A percentile compares a stretch with the other conserved stretches of the same genome.
Evolutionary conservation across 2,888 invertebrate species (phyloP).

Genomic region (Crematogaster levior): DNA sequence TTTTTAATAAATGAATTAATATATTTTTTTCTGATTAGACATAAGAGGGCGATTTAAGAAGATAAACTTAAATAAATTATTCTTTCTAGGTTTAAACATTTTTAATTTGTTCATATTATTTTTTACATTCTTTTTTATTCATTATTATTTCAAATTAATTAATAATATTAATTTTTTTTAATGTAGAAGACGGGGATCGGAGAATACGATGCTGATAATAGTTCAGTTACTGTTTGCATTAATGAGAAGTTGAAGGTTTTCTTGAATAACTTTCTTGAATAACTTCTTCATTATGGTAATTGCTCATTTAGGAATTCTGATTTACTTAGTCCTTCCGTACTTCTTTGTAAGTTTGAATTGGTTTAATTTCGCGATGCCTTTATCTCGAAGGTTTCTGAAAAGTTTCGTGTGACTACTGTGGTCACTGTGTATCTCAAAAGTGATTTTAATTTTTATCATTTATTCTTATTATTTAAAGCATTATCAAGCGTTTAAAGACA

Average conservation of each 20-base stretch:
- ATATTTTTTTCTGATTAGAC: background rate
- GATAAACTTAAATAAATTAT: background rate
- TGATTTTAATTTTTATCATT: constrained; percentile 25
- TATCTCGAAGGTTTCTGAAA: constrained; percentile 43
- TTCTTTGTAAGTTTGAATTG: constrained; percentile 33
- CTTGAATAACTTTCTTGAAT: constrained; percentile 47
- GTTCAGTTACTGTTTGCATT: constrained; percentile 31
- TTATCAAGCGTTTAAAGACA: background rate
- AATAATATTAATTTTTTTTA: background rate
- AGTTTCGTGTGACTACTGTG: constrained; percentile 23
- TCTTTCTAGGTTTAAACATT: background rate
- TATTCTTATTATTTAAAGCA: constrained; percentile 5
- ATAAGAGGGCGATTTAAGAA: background rate
- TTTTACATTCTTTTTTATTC: background rate
- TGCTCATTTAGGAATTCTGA: constrained; percentile 48
- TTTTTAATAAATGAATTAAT: background rate
- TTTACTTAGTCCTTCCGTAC: constrained; percentile 38
- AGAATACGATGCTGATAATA: constrained; percentile 12
- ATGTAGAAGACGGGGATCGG: background rate
- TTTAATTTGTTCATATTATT: background rate
- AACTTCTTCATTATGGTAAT: constrained; percentile 52
- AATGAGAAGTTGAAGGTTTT: constrained; percentile 34
- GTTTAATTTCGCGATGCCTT: constrained; percentile 30
- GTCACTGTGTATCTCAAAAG: constrained; percentile 8
- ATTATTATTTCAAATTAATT: constrained; percentile 1